Percentiles rank a stretch among this genome's conserved stretches.
Evolutionary conservation across 1,140 invertebrate species (phyloP).

Genomic region (Drosophila dunni): DNA sequence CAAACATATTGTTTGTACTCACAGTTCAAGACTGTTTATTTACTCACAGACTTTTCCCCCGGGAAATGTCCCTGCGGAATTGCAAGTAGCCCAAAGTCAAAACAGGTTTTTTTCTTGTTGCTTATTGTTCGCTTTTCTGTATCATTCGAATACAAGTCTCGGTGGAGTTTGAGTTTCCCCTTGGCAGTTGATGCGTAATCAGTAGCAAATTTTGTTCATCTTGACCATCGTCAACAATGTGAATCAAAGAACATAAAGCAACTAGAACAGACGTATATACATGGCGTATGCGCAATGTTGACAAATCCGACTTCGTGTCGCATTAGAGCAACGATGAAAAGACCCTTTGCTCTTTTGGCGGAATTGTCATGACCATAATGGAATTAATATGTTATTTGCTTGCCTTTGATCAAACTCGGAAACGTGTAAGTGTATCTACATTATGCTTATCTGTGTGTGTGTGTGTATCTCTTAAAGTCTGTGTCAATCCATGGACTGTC

Average conservation of each 20-base stretch:
- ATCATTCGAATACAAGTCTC: conserved; percentile 62
- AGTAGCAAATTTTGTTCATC: conserved; percentile 67
- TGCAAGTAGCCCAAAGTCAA: conserved; percentile 54
- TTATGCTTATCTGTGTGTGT: neutral
- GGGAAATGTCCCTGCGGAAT: conserved; percentile 53
- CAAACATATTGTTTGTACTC: conserved; percentile 64
- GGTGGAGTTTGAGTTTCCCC: conserved; percentile 45
- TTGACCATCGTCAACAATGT: conserved; percentile 47
- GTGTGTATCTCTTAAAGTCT: conserved; percentile 19
- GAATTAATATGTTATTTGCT: conserved; percentile 68
- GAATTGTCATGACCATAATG: conserved; percentile 76
- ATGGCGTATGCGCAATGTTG: conserved; percentile 66
- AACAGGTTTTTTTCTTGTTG: neutral
- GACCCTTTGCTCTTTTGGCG: conserved; percentile 41
- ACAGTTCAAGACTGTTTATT: conserved; percentile 13
- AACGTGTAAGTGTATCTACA: conserved; percentile 23
- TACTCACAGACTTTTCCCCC: neutral
- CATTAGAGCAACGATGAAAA: conserved; percentile 49
- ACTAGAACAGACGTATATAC: conserved; percentile 2
- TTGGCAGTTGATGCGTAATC: conserved; percentile 74
- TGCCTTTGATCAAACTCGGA: conserved; percentile 68
- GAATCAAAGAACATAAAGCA: conserved; percentile 28
- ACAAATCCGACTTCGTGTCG: conserved; percentile 74
- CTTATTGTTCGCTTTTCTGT: conserved; percentile 37
- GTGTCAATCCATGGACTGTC: neutral